Conservation (phyloP, 2,113 vertebrate genomes). For the Cavia porcellus region DNA sequence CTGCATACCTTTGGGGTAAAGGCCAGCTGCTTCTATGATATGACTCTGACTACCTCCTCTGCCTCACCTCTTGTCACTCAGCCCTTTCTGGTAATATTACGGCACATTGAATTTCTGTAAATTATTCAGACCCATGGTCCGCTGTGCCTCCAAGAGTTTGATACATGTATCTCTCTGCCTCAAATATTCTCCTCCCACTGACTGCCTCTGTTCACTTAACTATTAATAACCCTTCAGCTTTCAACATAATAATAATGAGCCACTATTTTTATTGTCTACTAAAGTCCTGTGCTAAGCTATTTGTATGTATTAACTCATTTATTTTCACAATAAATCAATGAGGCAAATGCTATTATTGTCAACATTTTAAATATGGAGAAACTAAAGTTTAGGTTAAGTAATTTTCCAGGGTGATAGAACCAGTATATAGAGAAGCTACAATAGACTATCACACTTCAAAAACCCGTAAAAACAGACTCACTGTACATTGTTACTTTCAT, state of each 20-base stretch:
- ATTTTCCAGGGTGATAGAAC: background rate
- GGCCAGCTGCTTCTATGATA: background rate
- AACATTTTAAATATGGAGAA: constrained; percentile 36
- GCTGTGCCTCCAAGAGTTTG: background rate
- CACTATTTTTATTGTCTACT: constrained; percentile 15
- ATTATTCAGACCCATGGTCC: background rate
- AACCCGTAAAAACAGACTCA: background rate
- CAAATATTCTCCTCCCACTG: background rate
- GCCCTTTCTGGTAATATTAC: background rate
- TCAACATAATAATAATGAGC: constrained; percentile 7
- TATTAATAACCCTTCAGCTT: constrained; percentile 15
- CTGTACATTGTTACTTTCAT: background rate
- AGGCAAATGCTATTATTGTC: background rate
- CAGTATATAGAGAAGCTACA: background rate
- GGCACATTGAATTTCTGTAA: background rate
- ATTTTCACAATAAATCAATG: constrained; percentile 34
- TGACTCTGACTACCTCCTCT: background rate
- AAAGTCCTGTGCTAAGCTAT: background rate
- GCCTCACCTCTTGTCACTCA: background rate
- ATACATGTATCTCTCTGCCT: background rate
- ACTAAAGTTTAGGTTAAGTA: background rate
- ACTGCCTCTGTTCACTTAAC: background rate
- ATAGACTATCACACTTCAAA: background rate
- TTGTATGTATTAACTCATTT: background rate
- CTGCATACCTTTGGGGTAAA: background rate